These are phyloP conservation scores for Parazoanthus atlanticus DNA, from an alignment of 92 coral and sea anemone species.

Conservation along the genomic window DNA sequence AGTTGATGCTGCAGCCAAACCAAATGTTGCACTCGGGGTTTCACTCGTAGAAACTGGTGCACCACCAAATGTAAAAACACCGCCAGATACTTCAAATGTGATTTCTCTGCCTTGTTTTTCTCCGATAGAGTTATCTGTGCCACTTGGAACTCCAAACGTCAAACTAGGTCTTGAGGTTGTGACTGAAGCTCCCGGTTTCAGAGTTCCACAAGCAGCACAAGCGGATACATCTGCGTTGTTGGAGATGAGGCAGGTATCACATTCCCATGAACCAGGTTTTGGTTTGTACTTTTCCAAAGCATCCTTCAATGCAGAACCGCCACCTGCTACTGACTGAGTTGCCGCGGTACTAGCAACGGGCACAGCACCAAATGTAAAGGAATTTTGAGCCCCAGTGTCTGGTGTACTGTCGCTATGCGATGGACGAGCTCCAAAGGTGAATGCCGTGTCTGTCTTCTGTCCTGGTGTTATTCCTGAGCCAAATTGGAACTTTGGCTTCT, in stretches of 20 bases:
- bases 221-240: constrained; percentile 28
- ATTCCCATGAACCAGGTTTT: constrained; percentile 65
- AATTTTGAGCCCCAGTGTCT: neutral
- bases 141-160: too few species aligned
- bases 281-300: constrained; percentile 38
- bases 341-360: neutral
- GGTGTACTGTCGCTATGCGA: neutral
- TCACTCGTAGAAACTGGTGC: neutral
- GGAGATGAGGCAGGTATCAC: constrained; percentile 55
- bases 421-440: constrained; percentile 26
- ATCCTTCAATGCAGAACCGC: neutral
- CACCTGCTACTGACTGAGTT: neutral
- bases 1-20: constrained; percentile 1
- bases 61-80: neutral
- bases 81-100: too few species aligned
- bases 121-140: neutral
- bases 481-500: constrained; percentile 35
- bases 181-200: constrained; percentile 20
- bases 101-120: neutral
- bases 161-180: too few species aligned
- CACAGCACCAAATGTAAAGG: neutral
- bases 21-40: neutral
- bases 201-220: constrained; percentile 68
- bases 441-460: neutral
- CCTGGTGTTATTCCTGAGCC: constrained; percentile 39